phyloP scores from a whole-genome alignment of 1,140 invertebrate genomes.

The Pogonomyrmex barbatus region DNA sequence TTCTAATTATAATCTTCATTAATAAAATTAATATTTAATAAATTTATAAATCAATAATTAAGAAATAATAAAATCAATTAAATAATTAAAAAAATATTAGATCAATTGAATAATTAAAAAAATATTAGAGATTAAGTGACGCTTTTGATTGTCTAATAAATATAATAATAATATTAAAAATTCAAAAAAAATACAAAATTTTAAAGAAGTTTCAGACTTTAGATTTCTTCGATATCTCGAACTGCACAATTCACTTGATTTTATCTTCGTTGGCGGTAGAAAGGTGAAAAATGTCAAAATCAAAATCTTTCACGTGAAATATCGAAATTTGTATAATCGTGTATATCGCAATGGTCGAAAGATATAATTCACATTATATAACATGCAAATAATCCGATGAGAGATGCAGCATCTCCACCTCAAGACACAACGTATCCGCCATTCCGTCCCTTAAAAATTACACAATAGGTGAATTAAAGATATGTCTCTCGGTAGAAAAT shows the following conservation, averaged over 20 bases:
- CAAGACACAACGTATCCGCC: not conserved
- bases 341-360: not conserved
- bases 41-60: no score
- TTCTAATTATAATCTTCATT: no score
- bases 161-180: not conserved
- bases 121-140: no score
- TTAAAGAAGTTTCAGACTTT: not conserved
- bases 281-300: constrained; percentile 26
- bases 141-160: no score
- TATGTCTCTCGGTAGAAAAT: not conserved
- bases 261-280: not conserved
- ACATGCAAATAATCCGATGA: constrained; percentile 21
- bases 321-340: not conserved
- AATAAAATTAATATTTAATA: no score
- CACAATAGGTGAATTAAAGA: constrained; percentile 7
- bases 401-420: not conserved
- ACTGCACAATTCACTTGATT: constrained; percentile 26
- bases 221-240: constrained; percentile 38
- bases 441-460: not conserved
- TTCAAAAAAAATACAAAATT: not conserved
- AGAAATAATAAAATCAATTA: no score
- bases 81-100: no score
- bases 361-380: not conserved
- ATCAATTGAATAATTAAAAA: not conserved
- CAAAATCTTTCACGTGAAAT: constrained; percentile 32